phyloP scores from a whole-genome alignment of 2,113 vertebrate genomes.

The Melozone crissalis region DNA sequence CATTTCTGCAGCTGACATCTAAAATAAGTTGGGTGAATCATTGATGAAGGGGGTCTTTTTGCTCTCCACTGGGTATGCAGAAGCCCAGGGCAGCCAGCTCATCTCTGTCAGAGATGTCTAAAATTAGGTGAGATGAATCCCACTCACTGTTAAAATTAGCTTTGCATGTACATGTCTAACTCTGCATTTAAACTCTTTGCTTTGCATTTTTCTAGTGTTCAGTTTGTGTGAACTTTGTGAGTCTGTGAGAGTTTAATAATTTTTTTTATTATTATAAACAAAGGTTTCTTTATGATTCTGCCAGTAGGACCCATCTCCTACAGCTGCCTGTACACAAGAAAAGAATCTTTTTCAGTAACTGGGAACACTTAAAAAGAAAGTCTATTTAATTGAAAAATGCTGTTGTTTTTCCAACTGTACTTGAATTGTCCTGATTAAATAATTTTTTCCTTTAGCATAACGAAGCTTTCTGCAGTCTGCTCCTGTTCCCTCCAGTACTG shows the following conservation, averaged over 20 bases:
- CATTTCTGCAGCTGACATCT: background rate
- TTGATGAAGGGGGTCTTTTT: background rate
- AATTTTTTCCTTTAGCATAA: background rate
- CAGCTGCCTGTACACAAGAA: background rate
- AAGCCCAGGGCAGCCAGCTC: background rate
- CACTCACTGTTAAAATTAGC: slow-evolving; percentile 23
- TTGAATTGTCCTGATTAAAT: background rate
- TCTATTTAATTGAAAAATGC: background rate
- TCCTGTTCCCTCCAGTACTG: background rate
- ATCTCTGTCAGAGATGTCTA: slow-evolving; percentile 1
- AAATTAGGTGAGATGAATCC: slow-evolving; percentile 24
- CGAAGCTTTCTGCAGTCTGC: background rate
- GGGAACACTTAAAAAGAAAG: background rate
- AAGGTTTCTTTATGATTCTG: background rate
- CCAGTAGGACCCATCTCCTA: background rate
- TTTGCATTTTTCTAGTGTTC: background rate
- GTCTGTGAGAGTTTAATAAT: background rate
- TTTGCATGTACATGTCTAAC: background rate
- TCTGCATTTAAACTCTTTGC: background rate
- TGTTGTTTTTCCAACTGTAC: background rate
- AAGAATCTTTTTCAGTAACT: background rate
- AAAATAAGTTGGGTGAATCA: slow-evolving; percentile 32
- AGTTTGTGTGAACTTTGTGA: background rate
- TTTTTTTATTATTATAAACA: background rate
- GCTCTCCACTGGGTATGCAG: background rate